Evolutionary conservation across 2,113 vertebrate genomes (phyloP).

Genomic region (Haemorhous mexicanus): DNA sequence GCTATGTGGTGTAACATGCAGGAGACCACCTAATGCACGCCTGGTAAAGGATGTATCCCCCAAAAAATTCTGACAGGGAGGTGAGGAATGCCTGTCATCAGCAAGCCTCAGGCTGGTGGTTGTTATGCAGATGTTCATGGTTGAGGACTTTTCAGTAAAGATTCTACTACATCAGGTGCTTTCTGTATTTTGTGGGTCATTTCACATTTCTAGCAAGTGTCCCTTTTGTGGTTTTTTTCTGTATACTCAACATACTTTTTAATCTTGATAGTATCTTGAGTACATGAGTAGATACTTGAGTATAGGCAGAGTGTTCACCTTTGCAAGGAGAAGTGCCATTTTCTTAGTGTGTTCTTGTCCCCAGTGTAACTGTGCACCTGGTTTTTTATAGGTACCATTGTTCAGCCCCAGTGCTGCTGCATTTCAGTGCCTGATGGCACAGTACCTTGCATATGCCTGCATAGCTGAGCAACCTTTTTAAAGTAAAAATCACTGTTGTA

Average conservation of each 20-base stretch:
- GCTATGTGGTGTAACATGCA: rapidly evolving
- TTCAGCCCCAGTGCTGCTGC: neutral
- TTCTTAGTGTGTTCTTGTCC: neutral
- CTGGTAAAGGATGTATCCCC: neutral
- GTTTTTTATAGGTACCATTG: neutral
- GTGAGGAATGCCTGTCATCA: neutral
- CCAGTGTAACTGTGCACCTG: rapidly evolving
- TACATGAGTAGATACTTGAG: neutral
- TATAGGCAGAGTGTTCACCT: neutral
- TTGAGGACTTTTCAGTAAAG: neutral
- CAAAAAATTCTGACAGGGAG: neutral
- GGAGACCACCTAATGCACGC: neutral
- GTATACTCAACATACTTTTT: neutral
- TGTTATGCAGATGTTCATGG: neutral
- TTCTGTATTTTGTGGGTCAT: neutral
- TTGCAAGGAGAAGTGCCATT: neutral
- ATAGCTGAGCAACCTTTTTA: neutral
- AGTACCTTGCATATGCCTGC: neutral
- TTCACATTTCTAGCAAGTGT: neutral
- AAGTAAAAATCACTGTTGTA: neutral
- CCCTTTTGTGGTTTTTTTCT: neutral
- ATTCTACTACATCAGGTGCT: neutral
- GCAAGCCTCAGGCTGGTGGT: neutral
- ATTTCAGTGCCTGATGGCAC: neutral
- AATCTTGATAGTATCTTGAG: neutral